Conservation (phyloP, 1,140 invertebrate genomes). For the Neodiprion lecontei region DNA sequence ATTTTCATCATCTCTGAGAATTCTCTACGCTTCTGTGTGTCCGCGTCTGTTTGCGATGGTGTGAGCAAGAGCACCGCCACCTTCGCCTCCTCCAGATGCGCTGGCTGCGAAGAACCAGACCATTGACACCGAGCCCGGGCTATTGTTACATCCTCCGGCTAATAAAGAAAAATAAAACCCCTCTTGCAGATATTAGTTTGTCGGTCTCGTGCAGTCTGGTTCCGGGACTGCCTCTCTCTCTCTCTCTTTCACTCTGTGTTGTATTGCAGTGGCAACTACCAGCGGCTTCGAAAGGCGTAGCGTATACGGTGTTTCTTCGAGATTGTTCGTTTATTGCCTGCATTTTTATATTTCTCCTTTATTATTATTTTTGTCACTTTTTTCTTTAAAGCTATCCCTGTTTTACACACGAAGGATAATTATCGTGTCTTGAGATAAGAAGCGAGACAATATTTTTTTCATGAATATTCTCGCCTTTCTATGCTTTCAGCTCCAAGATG, state of each 20-base stretch:
- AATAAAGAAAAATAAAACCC: conserved; percentile 46
- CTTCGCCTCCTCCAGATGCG: conserved; percentile 13
- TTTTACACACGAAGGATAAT: neutral
- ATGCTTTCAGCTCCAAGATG: conserved; percentile 54
- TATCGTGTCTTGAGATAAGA: neutral
- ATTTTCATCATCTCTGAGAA: neutral
- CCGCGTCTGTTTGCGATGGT: neutral
- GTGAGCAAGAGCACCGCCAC: neutral
- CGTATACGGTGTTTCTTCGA: conserved; percentile 31
- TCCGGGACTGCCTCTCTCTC: neutral
- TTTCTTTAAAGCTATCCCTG: neutral
- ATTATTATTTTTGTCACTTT: neutral
- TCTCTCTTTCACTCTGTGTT: neutral
- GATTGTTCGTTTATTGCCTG: neutral
- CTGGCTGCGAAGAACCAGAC: conserved; percentile 31
- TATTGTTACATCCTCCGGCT: conserved; percentile 32
- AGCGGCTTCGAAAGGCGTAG: conserved; percentile 22
- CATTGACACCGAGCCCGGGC: conserved; percentile 33
- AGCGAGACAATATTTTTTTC: neutral
- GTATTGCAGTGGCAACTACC: conserved; percentile 18
- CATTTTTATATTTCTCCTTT: neutral
- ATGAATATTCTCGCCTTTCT: neutral
- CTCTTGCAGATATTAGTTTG: conserved; percentile 39
- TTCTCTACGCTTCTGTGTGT: neutral
- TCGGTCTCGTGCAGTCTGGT: conserved; percentile 5